Base-by-base conservation (phyloP, 2,888 invertebrate genomes). In the Agrilus cyanescens region DNA sequence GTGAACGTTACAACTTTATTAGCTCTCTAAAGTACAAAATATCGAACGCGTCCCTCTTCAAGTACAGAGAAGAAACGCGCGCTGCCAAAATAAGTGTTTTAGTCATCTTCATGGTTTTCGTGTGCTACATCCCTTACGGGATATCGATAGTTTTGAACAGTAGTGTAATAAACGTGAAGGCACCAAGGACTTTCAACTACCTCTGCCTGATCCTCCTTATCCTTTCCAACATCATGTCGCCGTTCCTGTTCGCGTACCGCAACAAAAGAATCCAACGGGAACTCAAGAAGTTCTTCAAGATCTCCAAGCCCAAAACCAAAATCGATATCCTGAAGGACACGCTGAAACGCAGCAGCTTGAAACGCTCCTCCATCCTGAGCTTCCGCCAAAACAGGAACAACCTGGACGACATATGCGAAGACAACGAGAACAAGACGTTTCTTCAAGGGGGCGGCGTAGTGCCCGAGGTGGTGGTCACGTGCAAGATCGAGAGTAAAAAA, bases 31-130 rank as follows among this genome's bases (percentile, higher is more conserved):
- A 84, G 44, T 81, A 85, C 62, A 75, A 86, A 40, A 82, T 90
- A 49, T 85, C 88, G 48, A 87, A 88, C 60, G 86, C 86, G 25
- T 85, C 85, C 36, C 72, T 86, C 47, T 87, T 88, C 66, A 76
- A 82, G 57, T 87, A 89, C 61, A 74, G 88, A 41, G 91, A 91
- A 61, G 91, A 91, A 68, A 85, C 88, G 52, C 76, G 89, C 50
- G 88, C 91, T 2, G 91, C 89, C 7, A 80, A 88, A 51, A 87
- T 91, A 40, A 88, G 88, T 58, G 80, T 82, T 37, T 64, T 85
- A 48, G 85, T 86, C 48, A 77, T 85, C 58, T 74, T 83, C 31
- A 81, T 85, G 66, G 78, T 67, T 13, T 53, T 72, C 2, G 65
- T 72, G 4, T 71, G 72, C 49, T 77, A 75, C 40, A 57, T 71